Conservation (phyloP, 2,888 invertebrate species). For the Minunthozetes semirufus region DNA sequence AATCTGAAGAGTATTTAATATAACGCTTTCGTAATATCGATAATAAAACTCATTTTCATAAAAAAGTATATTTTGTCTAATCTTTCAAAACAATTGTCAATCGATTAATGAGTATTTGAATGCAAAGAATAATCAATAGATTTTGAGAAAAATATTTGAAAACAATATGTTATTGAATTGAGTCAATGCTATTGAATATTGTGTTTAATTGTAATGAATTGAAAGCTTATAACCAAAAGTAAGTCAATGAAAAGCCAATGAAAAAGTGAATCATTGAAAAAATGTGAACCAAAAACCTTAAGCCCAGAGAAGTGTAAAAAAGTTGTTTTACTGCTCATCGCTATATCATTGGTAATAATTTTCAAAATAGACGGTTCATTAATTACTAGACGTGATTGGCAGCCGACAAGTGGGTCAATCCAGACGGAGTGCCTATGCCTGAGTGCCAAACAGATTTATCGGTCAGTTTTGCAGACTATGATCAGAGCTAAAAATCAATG, state of each 20-base stretch:
- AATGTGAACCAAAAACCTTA: slow-evolving; percentile 11
- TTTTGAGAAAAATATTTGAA: not conserved
- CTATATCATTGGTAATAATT: not conserved
- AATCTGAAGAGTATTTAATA: not conserved
- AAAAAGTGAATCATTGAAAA: not conserved
- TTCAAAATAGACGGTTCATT: not conserved
- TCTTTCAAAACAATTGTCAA: not conserved
- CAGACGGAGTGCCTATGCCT: not conserved
- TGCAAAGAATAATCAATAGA: not conserved
- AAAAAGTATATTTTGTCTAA: not conserved
- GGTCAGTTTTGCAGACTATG: not conserved
- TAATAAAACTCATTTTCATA: slow-evolving; percentile 1
- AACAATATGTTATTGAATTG: slow-evolving; percentile 1
- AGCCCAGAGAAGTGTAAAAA: not conserved
- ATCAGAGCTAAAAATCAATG: no score
- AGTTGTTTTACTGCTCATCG: not conserved
- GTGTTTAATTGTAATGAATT: not conserved
- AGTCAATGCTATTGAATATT: not conserved
- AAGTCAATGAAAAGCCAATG: slow-evolving; percentile 14
- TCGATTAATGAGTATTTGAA: not conserved
- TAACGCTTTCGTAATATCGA: not conserved
- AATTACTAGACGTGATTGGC: slow-evolving; percentile 12
- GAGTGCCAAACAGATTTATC: not conserved
- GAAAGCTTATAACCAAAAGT: slow-evolving; percentile 4
- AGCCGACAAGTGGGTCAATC: slow-evolving; percentile 4